Conservation (phyloP, 2,888 invertebrate species). For the Lycaena phlaeas region DNA sequence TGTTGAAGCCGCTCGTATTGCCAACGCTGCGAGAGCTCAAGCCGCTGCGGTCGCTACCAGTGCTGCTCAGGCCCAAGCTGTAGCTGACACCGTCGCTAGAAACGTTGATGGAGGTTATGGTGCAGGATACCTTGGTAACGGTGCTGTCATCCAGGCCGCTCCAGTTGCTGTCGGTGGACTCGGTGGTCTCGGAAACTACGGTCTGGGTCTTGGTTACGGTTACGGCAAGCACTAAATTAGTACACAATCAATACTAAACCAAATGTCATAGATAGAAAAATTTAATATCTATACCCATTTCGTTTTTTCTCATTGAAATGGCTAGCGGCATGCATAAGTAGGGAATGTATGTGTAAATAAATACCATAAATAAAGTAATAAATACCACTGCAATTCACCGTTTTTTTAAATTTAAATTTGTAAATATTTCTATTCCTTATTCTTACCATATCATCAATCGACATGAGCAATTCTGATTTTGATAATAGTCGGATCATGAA, state of each 20-base stretch:
- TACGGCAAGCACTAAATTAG: slow-evolving; percentile 25
- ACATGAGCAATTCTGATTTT: too few relatives aligned
- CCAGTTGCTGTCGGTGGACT: slow-evolving; percentile 17
- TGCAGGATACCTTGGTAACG: slow-evolving; percentile 27
- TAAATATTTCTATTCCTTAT: too few relatives aligned
- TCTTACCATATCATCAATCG: too few relatives aligned
- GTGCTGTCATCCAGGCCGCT: slow-evolving; percentile 22
- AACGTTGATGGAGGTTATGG: slow-evolving; percentile 52
- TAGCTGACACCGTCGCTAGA: slow-evolving; percentile 47
- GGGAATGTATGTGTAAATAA: slow-evolving; percentile 35
- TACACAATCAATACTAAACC: slow-evolving; percentile 12
- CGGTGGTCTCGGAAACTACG: slow-evolving; percentile 13
- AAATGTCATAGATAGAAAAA: slow-evolving; percentile 27
- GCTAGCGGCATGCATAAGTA: slow-evolving; percentile 52
- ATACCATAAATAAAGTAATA: slow-evolving; percentile 19
- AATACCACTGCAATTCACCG: slow-evolving; percentile 17
- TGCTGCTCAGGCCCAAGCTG: slow-evolving; percentile 51
- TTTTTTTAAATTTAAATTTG: too few relatives aligned
- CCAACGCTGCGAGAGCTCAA: slow-evolving; percentile 45
- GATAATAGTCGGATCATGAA: too few relatives aligned
- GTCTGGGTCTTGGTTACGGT: slow-evolving; percentile 23
- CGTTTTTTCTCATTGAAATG: slow-evolving; percentile 44
- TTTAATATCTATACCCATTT: slow-evolving; percentile 57
- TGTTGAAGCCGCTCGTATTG: slow-evolving; percentile 57
- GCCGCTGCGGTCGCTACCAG: slow-evolving; percentile 44